Conservation (phyloP, 37 sponge, comb jelly and placozoan genomes). For the Beroe forskalii region DNA sequence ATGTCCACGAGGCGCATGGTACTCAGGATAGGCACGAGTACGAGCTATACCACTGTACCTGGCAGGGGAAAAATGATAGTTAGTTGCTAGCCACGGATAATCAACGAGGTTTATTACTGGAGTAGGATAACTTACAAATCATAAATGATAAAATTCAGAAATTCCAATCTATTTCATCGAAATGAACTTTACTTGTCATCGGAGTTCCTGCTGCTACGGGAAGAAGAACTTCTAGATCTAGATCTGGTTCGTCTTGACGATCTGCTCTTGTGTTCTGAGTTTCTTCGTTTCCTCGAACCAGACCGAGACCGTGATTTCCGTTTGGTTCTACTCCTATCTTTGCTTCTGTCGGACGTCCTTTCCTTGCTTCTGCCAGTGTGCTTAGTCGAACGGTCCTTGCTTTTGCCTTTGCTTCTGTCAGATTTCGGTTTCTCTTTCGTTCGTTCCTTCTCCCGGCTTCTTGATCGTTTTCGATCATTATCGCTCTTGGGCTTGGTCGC, state of each 20-base stretch:
- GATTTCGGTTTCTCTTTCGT: too few relatives aligned
- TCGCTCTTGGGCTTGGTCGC: background rate
- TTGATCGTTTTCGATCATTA: background rate
- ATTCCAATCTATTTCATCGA: too few relatives aligned
- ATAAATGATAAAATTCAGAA: too few relatives aligned
- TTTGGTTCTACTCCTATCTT: background rate
- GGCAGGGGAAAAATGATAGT: too few relatives aligned
- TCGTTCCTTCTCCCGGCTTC: background rate
- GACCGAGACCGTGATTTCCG: background rate
- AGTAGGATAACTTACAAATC: too few relatives aligned
- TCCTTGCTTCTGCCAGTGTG: slow-evolving; percentile 19
- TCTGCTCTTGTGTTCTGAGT: background rate
- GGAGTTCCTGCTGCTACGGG: background rate
- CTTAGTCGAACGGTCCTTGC: too few relatives aligned
- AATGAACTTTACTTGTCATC: slow-evolving; percentile 46
- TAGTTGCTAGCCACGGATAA: too few relatives aligned
- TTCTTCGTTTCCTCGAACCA: background rate
- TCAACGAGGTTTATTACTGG: too few relatives aligned
- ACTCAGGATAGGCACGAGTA: background rate
- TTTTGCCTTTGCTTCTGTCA: background rate
- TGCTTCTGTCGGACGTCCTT: background rate
- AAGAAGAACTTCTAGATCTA: slow-evolving; percentile 11
- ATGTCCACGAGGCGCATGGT: background rate
- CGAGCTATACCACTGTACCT: background rate
- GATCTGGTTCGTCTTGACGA: background rate